A percentile compares a stretch with the other conserved stretches of the same genome.
These are phyloP conservation scores for Amphiprion clarkii DNA, from an alignment of 2,797 vertebrate genomes.

Conservation along the genomic window DNA sequence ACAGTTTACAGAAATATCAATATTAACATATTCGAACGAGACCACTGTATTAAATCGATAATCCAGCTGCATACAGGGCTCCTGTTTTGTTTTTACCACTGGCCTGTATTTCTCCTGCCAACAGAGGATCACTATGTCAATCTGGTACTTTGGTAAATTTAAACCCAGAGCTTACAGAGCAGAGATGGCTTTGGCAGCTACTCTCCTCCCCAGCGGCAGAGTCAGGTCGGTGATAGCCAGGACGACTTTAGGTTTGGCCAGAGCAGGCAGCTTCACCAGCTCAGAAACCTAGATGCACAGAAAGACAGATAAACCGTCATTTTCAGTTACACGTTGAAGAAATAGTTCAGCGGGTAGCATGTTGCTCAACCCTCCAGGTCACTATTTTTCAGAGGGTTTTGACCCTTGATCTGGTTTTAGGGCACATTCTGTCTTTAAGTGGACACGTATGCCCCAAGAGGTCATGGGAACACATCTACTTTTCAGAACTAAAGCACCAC, in stretches of 20 bases:
- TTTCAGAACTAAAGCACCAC: no score
- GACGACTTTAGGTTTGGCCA: constrained; percentile 94
- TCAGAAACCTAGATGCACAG: constrained; percentile 90
- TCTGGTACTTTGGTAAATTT: neutral
- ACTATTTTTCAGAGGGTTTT: neutral
- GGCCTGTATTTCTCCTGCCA: neutral
- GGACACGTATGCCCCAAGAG: no score
- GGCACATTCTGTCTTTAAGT: neutral
- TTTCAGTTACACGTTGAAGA: neutral
- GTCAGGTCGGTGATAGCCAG: constrained; percentile 96
- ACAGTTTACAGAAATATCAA: constrained; percentile 3
- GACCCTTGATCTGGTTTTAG: constrained; percentile 5
- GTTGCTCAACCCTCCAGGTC: neutral
- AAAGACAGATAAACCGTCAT: neutral
- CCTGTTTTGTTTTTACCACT: no score
- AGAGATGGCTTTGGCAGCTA: constrained; percentile 96
- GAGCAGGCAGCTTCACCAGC: constrained; percentile 94
- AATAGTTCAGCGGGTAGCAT: neutral
- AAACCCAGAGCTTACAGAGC: constrained; percentile 82
- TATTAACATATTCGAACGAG: neutral
- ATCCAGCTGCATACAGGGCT: no score
- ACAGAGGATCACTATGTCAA: neutral
- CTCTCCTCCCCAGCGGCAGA: constrained; percentile 93
- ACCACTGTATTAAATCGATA: no score
- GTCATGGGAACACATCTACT: no score